A percentile compares a stretch with the other conserved stretches of the same genome.
Evolutionary conservation across 2,113 vertebrate species (phyloP).

Genomic region (Edolisoma coerulescens): DNA sequence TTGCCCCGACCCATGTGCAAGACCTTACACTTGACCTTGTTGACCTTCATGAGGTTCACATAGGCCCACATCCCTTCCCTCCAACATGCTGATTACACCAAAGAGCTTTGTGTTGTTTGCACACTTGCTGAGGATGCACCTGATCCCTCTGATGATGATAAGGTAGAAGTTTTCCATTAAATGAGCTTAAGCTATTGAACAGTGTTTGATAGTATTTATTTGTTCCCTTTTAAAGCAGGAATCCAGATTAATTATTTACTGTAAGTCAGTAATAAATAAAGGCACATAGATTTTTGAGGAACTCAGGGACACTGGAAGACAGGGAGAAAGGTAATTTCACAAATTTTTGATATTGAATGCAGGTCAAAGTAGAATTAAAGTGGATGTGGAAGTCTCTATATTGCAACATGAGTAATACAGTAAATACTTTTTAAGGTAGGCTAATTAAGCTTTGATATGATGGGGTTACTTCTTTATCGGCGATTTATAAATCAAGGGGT

Average conservation of each 20-base stretch:
- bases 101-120: background rate
- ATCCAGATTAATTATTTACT: background rate
- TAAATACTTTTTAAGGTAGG: background rate
- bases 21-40: background rate
- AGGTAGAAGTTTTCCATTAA: background rate
- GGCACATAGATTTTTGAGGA: background rate
- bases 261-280: background rate
- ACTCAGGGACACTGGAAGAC: background rate
- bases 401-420: background rate
- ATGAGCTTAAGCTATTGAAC: background rate
- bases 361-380: background rate
- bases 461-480: background rate
- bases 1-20: background rate
- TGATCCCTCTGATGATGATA: background rate
- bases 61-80: background rate
- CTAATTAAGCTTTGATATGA: background rate
- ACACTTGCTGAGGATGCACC: background rate
- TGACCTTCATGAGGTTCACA: background rate
- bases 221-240: background rate
- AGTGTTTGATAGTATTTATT: background rate
- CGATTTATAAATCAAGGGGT: background rate
- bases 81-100: no score
- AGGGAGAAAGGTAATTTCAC: background rate
- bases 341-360: background rate
- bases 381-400: background rate